These are phyloP conservation scores for Steinernema khuongi DNA, from an alignment of 1,140 invertebrate species.

Conservation along the genomic window DNA sequence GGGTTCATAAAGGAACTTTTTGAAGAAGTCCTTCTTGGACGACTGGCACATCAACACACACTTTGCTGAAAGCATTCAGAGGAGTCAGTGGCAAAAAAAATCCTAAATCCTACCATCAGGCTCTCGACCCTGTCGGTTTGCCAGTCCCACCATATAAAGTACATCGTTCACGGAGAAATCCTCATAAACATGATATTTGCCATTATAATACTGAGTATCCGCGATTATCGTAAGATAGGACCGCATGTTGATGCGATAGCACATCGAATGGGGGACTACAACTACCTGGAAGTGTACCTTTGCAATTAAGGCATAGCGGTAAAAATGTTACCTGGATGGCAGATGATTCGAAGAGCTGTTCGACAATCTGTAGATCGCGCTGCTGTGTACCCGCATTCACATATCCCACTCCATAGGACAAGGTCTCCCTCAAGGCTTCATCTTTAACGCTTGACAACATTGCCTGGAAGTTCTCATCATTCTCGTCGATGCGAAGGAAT, in stretches of 20 bases:
- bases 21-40: slow-evolving; percentile 97
- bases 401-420: slow-evolving; percentile 89
- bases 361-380: slow-evolving; percentile 78
- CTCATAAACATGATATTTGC: slow-evolving; percentile 79
- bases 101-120: slow-evolving; percentile 69
- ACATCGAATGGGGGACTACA: slow-evolving; percentile 80
- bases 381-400: slow-evolving; percentile 84
- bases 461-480: slow-evolving; percentile 76
- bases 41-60: slow-evolving; percentile 93
- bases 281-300: slow-evolving; percentile 65
- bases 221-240: slow-evolving; percentile 90
- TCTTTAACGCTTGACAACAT: slow-evolving; percentile 80
- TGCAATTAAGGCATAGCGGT: background rate
- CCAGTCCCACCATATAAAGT: slow-evolving; percentile 86
- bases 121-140: slow-evolving; percentile 75
- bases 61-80: slow-evolving; percentile 64
- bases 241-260: slow-evolving; percentile 80
- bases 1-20: slow-evolving; percentile 95
- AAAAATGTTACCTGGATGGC: slow-evolving; percentile 71
- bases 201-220: slow-evolving; percentile 96
- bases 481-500: slow-evolving; percentile 75
- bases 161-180: slow-evolving; percentile 96
- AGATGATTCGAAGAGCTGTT: slow-evolving; percentile 83
- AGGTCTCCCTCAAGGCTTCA: slow-evolving; percentile 70
- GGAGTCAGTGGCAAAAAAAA: background rate